Conservation (phyloP, 2,113 vertebrate species). For the Malurus cyaneus region DNA sequence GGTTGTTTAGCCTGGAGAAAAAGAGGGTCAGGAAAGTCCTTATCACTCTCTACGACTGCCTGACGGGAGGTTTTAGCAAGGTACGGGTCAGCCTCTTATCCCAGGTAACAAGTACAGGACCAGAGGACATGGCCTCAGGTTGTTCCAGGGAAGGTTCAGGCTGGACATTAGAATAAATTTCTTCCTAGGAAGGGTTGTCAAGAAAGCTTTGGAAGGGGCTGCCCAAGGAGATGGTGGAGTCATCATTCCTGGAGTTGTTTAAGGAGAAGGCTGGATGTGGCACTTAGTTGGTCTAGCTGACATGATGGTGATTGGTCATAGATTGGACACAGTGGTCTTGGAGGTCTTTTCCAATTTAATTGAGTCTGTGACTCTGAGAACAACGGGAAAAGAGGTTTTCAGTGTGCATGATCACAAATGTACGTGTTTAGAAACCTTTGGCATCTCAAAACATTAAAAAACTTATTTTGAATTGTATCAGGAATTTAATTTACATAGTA, state of each 20-base stretch:
- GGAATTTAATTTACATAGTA: background rate
- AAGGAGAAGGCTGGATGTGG: too few species aligned
- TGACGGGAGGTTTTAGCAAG: background rate
- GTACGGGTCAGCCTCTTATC: background rate
- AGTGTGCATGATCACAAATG: background rate
- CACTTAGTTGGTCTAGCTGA: background rate
- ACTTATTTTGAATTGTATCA: background rate
- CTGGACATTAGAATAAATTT: background rate
- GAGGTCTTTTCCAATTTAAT: background rate
- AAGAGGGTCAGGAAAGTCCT: background rate
- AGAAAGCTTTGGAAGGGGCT: background rate
- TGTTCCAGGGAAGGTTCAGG: background rate
- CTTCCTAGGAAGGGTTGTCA: background rate
- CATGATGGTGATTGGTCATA: background rate
- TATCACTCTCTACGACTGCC: background rate
- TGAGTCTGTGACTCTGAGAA: background rate
- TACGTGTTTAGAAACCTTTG: background rate
- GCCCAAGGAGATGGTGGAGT: background rate
- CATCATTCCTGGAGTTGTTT: background rate
- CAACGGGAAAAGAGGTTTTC: background rate
- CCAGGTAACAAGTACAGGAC: background rate
- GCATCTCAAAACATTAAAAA: background rate
- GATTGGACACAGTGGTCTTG: rapidly evolving
- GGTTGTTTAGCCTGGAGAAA: background rate
- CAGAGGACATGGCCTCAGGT: background rate